Base-by-base conservation (phyloP, 2,888 invertebrate species). In the Portevinia maculata region DNA sequence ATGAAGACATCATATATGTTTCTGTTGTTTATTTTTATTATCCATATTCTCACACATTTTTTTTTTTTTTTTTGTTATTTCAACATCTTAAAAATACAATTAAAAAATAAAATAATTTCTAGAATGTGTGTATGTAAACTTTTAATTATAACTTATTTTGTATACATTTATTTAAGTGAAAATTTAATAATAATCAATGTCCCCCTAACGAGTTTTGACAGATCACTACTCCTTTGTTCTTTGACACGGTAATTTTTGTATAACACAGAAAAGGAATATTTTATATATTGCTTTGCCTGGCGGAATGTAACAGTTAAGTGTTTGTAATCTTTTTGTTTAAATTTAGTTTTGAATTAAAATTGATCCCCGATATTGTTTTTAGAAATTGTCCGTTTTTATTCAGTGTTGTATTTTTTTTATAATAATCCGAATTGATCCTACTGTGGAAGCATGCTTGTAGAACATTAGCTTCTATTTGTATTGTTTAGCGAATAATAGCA, bases 201-300 rank as follows among this genome's bases (percentile, higher is more conserved):
- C 37, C 21, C 57, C 41, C 46, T 39, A 55, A 78, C 46, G 32
- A 83, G 60, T 83, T 70, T 76, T 64, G 52, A 83, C 76, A 71
- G 70, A 83, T 57, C 83, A 83, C 78, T 52, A 62, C 55, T 73
- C 62, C 78, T 78, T 78, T 83, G 64, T 71, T 78, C 67, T 71
- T 76, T 57, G 50, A 78, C 78, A 83, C 83, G 83, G 83, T 83
- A 83, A 83, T 53, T 83, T n/a, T 64, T 62, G 52, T 50, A 83
- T 24, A 71, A 81, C 83, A 78, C 74, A 76, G 65, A 83, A 81
- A 70, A 48, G 70, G 62, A 70, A 84, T 41, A 74, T 73, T 73
- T 62, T 83, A 62, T 69, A 85, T 90, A 90, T 90, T 90, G 90
- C 89, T 90, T 90, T 90, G 90, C 90, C 90, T 90, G 90, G 90